Conservation (phyloP, 2,797 vertebrate genomes). For the Chiloscyllium punctatum region DNA sequence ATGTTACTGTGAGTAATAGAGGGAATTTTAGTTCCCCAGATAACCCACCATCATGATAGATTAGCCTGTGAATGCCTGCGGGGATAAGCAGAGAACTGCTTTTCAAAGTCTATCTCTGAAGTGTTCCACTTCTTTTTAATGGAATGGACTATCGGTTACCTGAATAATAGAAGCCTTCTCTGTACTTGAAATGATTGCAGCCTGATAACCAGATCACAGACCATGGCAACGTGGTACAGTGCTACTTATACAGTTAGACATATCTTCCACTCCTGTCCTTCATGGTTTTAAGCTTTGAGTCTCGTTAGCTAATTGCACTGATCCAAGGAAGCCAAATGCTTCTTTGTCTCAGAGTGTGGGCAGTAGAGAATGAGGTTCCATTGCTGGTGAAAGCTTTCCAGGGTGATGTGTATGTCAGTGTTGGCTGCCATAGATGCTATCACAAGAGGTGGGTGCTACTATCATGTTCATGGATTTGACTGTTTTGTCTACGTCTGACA, state of each 20-base stretch:
- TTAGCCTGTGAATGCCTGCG: not conserved
- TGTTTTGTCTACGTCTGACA: no score
- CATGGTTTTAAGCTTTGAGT: no score
- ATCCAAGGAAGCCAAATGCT: no score
- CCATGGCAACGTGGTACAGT: not conserved
- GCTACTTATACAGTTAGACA: no score
- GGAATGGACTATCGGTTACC: not conserved
- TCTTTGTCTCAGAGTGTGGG: no score
- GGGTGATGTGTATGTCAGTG: not conserved
- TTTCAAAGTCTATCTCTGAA: conserved; percentile 21
- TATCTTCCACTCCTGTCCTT: no score
- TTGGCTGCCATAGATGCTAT: no score
- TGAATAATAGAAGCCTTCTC: not conserved
- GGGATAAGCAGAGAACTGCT: not conserved
- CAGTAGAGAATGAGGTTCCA: no score
- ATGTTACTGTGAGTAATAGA: conserved; percentile 31
- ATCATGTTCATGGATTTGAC: no score
- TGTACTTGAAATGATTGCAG: not conserved
- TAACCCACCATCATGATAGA: not conserved
- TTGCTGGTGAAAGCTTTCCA: not conserved
- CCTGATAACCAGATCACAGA: not conserved
- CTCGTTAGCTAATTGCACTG: no score
- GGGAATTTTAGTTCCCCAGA: not conserved
- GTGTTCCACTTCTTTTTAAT: not conserved
- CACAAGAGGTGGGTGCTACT: not conserved